Conservation (phyloP, 2,113 vertebrate species). For the Noturus placidus region DNA sequence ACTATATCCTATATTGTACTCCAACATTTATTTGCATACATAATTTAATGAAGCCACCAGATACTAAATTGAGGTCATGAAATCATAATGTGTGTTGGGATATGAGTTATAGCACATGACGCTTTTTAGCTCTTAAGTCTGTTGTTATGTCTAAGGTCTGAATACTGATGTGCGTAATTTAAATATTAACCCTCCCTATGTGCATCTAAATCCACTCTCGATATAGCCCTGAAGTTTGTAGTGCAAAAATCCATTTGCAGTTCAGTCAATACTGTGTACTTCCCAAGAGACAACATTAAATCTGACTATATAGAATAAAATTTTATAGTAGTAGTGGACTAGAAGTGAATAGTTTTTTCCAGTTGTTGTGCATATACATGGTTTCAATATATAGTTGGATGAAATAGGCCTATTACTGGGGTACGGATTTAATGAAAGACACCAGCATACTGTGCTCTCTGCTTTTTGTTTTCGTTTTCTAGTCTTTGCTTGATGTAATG, state of each 20-base stretch:
- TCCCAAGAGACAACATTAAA: not conserved
- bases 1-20: too few relatives aligned
- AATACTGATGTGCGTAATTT: not conserved
- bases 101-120: not conserved
- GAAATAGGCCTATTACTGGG: too few relatives aligned
- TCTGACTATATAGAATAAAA: not conserved
- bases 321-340: not conserved
- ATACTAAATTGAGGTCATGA: too few relatives aligned
- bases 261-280: not conserved
- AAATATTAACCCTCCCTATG: not conserved
- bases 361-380: not conserved
- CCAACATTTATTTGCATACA: too few relatives aligned
- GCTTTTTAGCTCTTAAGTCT: not conserved
- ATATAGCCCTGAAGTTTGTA: not conserved
- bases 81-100: too few relatives aligned
- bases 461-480: not conserved
- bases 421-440: slow-evolving; percentile 8
- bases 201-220: not conserved
- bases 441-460: not conserved
- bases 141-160: not conserved
- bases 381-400: not conserved
- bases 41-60: too few relatives aligned
- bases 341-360: not conserved
- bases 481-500: not conserved
- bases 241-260: not conserved